Conservation (phyloP, 2,888 invertebrate genomes). For the Diaphora mendica region DNA sequence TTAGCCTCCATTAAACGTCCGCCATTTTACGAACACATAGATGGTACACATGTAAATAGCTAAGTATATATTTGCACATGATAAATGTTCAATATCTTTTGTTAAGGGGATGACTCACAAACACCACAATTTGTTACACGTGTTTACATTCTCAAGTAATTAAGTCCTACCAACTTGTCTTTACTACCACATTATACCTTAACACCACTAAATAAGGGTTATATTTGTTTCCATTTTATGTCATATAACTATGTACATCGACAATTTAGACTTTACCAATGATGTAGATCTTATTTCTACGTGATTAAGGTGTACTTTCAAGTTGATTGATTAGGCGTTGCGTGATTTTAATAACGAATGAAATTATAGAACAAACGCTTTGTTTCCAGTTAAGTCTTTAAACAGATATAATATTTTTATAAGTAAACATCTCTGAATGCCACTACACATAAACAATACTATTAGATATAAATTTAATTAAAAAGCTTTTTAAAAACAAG, state of each 20-base stretch:
- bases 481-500: too few relatives aligned
- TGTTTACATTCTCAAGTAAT: constrained; percentile 25
- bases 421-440: constrained; percentile 14
- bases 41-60: neutral
- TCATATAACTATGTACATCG: constrained; percentile 1
- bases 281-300: neutral
- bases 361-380: constrained; percentile 31
- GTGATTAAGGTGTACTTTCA: neutral
- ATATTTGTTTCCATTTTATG: neutral
- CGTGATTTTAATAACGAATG: constrained; percentile 9
- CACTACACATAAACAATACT: neutral
- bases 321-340: neutral
- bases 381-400: constrained; percentile 36
- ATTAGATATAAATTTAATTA: too few relatives aligned
- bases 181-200: neutral
- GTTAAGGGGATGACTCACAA: constrained; percentile 29
- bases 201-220: neutral
- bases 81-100: constrained; percentile 25
- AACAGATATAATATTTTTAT: constrained; percentile 41
- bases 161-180: constrained; percentile 7
- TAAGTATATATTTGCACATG: constrained; percentile 10
- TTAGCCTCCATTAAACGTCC: neutral
- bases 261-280: neutral
- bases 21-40: neutral
- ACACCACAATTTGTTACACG: constrained; percentile 26